Evolutionary conservation across 1,140 invertebrate species (phyloP), one percentile per base, ranked within the genome.

Genomic region (Grapholita molesta): DNA sequence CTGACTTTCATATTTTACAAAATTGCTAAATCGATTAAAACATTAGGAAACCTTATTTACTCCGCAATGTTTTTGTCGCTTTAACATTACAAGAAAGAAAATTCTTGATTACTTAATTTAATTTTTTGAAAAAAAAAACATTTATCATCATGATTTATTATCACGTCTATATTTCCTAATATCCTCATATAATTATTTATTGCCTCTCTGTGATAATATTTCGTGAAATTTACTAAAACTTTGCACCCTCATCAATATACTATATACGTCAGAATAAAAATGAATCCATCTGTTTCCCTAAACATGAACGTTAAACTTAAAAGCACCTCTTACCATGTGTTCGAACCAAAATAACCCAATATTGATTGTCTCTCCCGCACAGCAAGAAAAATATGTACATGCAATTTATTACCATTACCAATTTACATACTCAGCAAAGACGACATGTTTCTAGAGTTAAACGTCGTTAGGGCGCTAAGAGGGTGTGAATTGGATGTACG

Each of bases 391-490:
- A 88, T 88, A 87, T 82, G 55, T 61, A 61, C 55, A 83, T 85
- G 81, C 86, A 88, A 90, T 89, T 90, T 89, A 89, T 90, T 85
- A 89, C 80, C 84, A 89, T 88, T 81, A 89, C 82, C 83, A 87
- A 89, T 90, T 89, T 90, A 88, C 88, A 90, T 90, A 88, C 82
- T 85, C 78, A 78, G 81, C 73, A 76, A 81, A 81, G 73, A 73
- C 68, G 71, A 75, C 74, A 75, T 77, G 73, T 76, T 70, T 74
- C 73, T 72, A 48, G 72, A 81, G 78, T 85, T 83, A 85, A 84
- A 82, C 73, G 74, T 72, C 55, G 78, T 82, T 84, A 80, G 74
- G 71, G 74, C 67, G 71, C 71, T 81, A 75, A 79, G 76, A 83
- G 79, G 76, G 32, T 38, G 32, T 12, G 21, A 23, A 25, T 6